Conservation (phyloP, 2,113 vertebrate genomes). For the human region DNA sequence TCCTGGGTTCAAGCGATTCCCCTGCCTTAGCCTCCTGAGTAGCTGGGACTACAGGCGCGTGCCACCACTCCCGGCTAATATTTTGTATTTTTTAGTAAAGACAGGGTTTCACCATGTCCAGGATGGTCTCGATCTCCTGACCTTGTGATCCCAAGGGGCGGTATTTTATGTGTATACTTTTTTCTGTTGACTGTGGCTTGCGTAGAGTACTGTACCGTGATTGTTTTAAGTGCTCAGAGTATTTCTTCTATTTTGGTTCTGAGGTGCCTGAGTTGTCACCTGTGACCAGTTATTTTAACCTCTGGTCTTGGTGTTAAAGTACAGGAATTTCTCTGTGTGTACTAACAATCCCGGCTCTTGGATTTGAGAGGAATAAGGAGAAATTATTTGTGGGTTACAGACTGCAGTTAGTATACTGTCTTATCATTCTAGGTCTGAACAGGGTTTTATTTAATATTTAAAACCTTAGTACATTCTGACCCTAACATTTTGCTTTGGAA, state of each 20-base stretch:
- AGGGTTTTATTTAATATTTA: constrained; percentile 35
- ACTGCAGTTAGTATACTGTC: constrained; percentile 44
- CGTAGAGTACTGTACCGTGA: neutral
- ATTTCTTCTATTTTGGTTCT: constrained; percentile 42
- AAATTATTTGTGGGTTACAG: constrained; percentile 36
- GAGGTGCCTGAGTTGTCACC: constrained; percentile 41
- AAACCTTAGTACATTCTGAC: constrained; percentile 9
- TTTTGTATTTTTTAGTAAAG: too few species aligned
- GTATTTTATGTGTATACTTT: neutral
- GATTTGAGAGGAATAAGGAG: constrained; percentile 47
- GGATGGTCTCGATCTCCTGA: too few species aligned
- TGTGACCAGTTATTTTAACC: constrained; percentile 56
- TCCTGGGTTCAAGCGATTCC: too few species aligned
- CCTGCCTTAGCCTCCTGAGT: too few species aligned
- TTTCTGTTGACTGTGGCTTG: neutral
- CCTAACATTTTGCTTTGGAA: constrained; percentile 38
- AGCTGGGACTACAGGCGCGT: too few species aligned
- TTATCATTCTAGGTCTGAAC: constrained; percentile 30
- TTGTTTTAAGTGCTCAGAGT: constrained; percentile 39
- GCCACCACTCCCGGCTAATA: too few species aligned
- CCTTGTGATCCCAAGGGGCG: too few species aligned
- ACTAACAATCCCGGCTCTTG: constrained; percentile 15
- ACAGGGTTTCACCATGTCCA: too few species aligned
- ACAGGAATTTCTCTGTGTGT: constrained; percentile 52
- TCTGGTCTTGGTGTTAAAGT: constrained; percentile 66